Conservation (phyloP, 2,797 vertebrate species). For the Gadopsis bispinosus region DNA sequence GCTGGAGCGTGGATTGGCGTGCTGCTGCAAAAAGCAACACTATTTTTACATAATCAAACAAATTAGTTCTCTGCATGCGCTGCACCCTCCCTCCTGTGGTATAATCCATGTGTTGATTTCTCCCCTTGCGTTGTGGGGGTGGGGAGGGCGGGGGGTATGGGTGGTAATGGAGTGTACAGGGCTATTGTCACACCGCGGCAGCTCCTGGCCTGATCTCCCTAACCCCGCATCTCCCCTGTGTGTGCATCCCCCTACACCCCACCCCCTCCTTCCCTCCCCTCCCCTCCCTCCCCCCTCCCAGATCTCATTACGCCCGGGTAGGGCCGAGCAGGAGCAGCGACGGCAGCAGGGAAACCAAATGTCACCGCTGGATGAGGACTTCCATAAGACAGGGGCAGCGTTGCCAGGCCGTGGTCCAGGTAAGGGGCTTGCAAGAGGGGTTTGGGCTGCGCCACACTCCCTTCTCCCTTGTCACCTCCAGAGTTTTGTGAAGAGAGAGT, state of each 20-base stretch:
- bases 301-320: slow-evolving; percentile 63
- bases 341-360: slow-evolving; percentile 13
- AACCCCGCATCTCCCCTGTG: slow-evolving; percentile 61
- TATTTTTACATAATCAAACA: slow-evolving; percentile 56
- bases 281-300: slow-evolving; percentile 38
- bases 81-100: slow-evolving; percentile 26
- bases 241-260: slow-evolving; percentile 33
- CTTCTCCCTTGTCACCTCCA: slow-evolving; percentile 9
- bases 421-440: slow-evolving; percentile 72
- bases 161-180: slow-evolving; percentile 56
- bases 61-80: slow-evolving; percentile 52
- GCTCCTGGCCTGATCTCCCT: slow-evolving; percentile 62
- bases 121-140: slow-evolving; percentile 32
- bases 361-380: slow-evolving; percentile 40
- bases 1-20: background rate
- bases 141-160: slow-evolving; percentile 6
- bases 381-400: slow-evolving; percentile 28
- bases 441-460: slow-evolving; percentile 15
- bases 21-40: slow-evolving; percentile 8
- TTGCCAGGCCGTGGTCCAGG: slow-evolving; percentile 66
- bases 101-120: slow-evolving; percentile 69
- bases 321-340: slow-evolving; percentile 40
- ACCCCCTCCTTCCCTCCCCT: slow-evolving; percentile 11
- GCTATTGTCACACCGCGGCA: slow-evolving; percentile 59
- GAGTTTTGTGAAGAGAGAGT: slow-evolving; percentile 20